Percentiles rank a stretch among this genome's conserved stretches.
phyloP scores from a whole-genome alignment of 2,797 vertebrate genomes.

The Sandelia bainsii region DNA sequence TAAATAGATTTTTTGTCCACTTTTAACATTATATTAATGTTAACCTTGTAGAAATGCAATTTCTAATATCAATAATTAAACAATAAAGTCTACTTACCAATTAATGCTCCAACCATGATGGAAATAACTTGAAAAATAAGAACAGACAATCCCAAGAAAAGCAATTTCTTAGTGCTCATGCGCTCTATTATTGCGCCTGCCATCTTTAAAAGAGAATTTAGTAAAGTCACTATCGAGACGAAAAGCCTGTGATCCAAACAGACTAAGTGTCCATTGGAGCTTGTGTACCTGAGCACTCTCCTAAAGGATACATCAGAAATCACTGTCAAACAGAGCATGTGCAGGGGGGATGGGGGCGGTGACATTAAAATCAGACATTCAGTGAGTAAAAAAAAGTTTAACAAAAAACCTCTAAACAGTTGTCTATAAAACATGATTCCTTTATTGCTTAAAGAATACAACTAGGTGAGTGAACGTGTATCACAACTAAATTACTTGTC shows the following conservation, averaged over 20 bases:
- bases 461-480: conserved; percentile 89
- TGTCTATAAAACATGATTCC: conserved; percentile 83
- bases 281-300: conserved; percentile 1
- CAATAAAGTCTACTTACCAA: conserved; percentile 82
- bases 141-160: conserved; percentile 35
- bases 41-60: neutral
- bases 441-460: conserved; percentile 99
- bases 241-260: neutral
- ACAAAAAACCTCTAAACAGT: neutral
- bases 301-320: neutral
- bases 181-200: conserved; percentile 56
- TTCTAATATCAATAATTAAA: neutral
- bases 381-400: neutral
- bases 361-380: neutral
- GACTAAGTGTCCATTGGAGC: conserved; percentile 26
- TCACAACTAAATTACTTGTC: conserved; percentile 89
- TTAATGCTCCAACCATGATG: conserved; percentile 86
- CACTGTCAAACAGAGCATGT: neutral
- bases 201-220: conserved; percentile 27
- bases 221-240: neutral
- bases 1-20: neutral
- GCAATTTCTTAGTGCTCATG: conserved; percentile 56
- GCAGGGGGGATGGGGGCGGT: neutral
- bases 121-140: conserved; percentile 47
- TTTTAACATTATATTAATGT: neutral